Base-by-base conservation (phyloP, 2,888 invertebrate genomes). In the Pardosa pseudoannulata region DNA sequence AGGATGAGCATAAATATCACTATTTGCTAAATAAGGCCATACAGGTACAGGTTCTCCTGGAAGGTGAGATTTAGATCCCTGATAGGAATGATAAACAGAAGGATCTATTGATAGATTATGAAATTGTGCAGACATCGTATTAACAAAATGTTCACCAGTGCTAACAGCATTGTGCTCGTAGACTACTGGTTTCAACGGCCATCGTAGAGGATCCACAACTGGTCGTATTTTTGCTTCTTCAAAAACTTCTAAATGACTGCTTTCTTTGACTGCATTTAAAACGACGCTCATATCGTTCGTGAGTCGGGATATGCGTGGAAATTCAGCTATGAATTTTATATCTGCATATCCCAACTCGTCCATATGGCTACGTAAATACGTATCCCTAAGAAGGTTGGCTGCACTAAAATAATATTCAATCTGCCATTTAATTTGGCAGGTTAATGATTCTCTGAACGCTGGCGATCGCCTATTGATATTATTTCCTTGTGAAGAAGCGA, bases 301-400 rank as follows among this genome's bases (percentile, higher is more conserved):
- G 89, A 99, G 93, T 74, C 95, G 94, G 90, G 96, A 94, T 88
- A 99, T 96, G 90, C 99, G 95, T 92, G 97, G 97, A 93, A 99
- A 99, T 16, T 97, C 97, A 80, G 98, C 98, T 89, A 99, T 97
- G 89, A 99, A 93, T 87, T 96, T 95, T 67, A 99, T 95, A 0
- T 98, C 97, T 89, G 99, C 94, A 91, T 95, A 99, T 78, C 99
- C 99, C 90, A 97, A 95, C 1, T 94, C 92, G 90, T 97, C 96
- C 99, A 99, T 99, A 94, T 98, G 98, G 90, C 98, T 94, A 36
- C 99, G 94, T 89, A 99, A 93, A 93, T 97, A 99, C 93, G 98
- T 97, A 91, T 99, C 99, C 90, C 96, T 95, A 90, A 96, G 94
- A 82, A 99, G 93, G 93, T 99, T 99, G 91, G 98, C 98, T 89